Base-by-base conservation (phyloP, 2,113 vertebrate species). In the Arizona elegans region DNA sequence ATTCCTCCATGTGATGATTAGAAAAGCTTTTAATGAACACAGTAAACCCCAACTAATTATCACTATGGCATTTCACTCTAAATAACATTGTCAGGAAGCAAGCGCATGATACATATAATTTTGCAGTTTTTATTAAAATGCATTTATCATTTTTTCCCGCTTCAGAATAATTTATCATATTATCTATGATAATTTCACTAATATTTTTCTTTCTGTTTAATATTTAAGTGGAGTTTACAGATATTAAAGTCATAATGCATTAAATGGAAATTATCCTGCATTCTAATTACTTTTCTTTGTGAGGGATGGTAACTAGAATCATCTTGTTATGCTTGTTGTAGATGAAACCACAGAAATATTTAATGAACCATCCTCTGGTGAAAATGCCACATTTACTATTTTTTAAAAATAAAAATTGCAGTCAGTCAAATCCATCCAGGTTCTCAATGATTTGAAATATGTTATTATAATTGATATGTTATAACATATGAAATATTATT, bases 1-100 rank as follows among this genome's bases (percentile, higher is more conserved):
- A 96, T 97, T 97, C 96, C 92, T 98, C 93, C 93, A 95, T 96
- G 91, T 92, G 95, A 97, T 97, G 97, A 96, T 97, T 97, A 97
- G 96, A 95, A 97, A 97, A 96, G 97, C 98, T 97, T 97, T 98
- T 98, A 98, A 98, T 98, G 98, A 98, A 97, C 96, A 96, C 95
- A 96, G 97, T 97, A 98, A 98, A 98, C 96, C 96, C 97, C 97
- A 97, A 98, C 97, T 97, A 98, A 98, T 98, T 98, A 98, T 97
- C 65, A 23, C 95, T 94, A 97, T 94, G 97, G 98, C 98, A 97
- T 98, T 98, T 98, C 96, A 98, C 98, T 98, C 98, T 98, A 99
- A 99, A 99, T 98, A 98, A 98, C 98, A 98, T 98, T 98, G 98
- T 98, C 98, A 98, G 97, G 97, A 97, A 97, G 97, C 97, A 97